Evolutionary conservation across 1,140 invertebrate genomes (phyloP).

Genomic region (Drosophila tani): DNA sequence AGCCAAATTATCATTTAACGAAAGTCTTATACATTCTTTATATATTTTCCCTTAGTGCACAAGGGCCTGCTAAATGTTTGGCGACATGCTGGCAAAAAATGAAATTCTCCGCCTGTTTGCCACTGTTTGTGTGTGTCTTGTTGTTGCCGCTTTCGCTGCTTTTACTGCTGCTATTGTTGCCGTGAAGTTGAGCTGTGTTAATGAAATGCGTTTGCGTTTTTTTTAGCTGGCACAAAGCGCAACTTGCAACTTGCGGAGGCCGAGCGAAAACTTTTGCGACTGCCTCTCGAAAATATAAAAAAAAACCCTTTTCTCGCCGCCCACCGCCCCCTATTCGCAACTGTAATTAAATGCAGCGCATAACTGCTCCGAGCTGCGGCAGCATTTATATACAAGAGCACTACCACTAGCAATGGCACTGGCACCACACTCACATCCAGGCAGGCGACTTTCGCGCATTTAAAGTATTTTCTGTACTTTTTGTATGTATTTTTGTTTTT

Average conservation of each 20-base stretch:
- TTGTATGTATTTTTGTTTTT: slow-evolving; percentile 27
- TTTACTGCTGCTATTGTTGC: slow-evolving; percentile 67
- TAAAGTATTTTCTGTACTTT: slow-evolving; percentile 57
- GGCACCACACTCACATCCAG: slow-evolving; percentile 15
- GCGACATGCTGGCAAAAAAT: slow-evolving; percentile 60
- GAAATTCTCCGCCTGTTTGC: slow-evolving; percentile 52
- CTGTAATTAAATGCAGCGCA: slow-evolving; percentile 81
- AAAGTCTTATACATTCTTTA: neutral
- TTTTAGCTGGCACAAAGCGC: slow-evolving; percentile 67
- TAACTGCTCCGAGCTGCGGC: slow-evolving; percentile 65
- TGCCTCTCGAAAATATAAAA: slow-evolving; percentile 27
- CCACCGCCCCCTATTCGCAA: slow-evolving; percentile 45
- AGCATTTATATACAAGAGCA: slow-evolving; percentile 58
- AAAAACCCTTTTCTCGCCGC: slow-evolving; percentile 1
- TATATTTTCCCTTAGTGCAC: neutral
- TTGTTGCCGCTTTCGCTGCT: slow-evolving; percentile 30
- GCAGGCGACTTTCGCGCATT: slow-evolving; percentile 36
- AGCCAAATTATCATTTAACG: too few species aligned
- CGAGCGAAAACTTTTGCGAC: slow-evolving; percentile 61
- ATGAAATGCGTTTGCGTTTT: slow-evolving; percentile 74
- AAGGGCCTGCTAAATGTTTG: slow-evolving; percentile 63
- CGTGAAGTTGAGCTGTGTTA: slow-evolving; percentile 76
- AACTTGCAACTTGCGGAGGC: slow-evolving; percentile 57
- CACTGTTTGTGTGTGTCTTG: slow-evolving; percentile 31
- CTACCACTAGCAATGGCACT: neutral